Conservation (phyloP, 2,888 invertebrate genomes). For the Clivina fossor region DNA sequence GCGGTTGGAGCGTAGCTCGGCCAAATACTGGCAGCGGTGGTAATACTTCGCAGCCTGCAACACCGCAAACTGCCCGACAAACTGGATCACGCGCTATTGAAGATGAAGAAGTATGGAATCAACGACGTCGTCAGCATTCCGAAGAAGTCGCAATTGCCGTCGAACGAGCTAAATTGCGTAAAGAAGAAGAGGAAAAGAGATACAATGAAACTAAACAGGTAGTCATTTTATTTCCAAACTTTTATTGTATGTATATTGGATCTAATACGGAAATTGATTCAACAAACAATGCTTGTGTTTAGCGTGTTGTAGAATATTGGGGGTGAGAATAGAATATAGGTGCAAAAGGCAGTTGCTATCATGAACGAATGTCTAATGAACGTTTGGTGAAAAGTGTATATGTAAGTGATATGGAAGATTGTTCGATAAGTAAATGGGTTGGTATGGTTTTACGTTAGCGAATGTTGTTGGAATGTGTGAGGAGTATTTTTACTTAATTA, state of each 20-base stretch:
- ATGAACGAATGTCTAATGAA: too few relatives aligned
- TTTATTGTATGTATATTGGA: too few relatives aligned
- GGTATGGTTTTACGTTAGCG: not conserved
- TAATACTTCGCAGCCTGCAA: constrained; percentile 39
- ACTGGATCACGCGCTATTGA: constrained; percentile 49
- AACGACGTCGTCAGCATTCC: constrained; percentile 67
- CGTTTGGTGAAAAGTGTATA: too few relatives aligned
- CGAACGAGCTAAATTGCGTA: constrained; percentile 79
- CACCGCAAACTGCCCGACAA: constrained; percentile 34
- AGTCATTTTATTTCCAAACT: too few relatives aligned
- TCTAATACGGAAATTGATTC: too few relatives aligned
- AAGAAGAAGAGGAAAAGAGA: constrained; percentile 86
- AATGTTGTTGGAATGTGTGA: not conserved
- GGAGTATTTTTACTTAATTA: too few relatives aligned
- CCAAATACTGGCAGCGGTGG: too few relatives aligned
- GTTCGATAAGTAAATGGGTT: not conserved
- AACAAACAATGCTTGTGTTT: too few relatives aligned
- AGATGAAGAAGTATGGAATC: constrained; percentile 65
- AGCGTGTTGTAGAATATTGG: too few relatives aligned
- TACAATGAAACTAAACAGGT: constrained; percentile 64
- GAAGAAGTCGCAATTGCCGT: constrained; percentile 77
- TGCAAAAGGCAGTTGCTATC: too few relatives aligned
- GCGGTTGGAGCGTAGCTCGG: constrained; percentile 42
- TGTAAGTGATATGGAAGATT: too few relatives aligned
- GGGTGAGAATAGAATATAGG: too few relatives aligned